phyloP scores from a whole-genome alignment of 1,140 invertebrate species.

The Battus philenor region DNA sequence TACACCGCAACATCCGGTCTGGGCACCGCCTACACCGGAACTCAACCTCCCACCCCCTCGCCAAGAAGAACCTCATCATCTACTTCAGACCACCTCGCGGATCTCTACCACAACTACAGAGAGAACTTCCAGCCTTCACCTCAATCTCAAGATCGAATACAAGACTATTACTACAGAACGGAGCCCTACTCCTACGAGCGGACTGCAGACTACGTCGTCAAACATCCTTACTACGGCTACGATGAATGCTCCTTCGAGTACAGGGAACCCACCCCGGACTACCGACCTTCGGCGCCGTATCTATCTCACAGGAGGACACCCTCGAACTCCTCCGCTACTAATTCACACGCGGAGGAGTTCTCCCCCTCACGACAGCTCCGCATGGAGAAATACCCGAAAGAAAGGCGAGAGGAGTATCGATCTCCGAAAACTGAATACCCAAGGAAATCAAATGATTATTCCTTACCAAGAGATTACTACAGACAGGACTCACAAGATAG shows the following conservation, averaged over 20 bases:
- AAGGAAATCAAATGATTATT: slow-evolving; percentile 66
- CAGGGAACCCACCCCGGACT: slow-evolving; percentile 44
- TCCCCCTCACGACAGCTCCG: slow-evolving; percentile 53
- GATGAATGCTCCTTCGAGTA: slow-evolving; percentile 58
- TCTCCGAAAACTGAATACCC: slow-evolving; percentile 68
- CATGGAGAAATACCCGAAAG: slow-evolving; percentile 42
- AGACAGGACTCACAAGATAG: slow-evolving; percentile 77
- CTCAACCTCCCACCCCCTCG: slow-evolving; percentile 79
- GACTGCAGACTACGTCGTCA: slow-evolving; percentile 57
- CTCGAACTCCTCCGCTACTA: slow-evolving; percentile 51
- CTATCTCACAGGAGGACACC: slow-evolving; percentile 47
- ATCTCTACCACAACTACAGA: slow-evolving; percentile 61
- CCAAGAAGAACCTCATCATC: slow-evolving; percentile 72
- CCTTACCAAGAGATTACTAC: slow-evolving; percentile 59
- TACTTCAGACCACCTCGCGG: slow-evolving; percentile 48
- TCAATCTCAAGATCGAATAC: slow-evolving; percentile 46
- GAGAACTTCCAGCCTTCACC: slow-evolving; percentile 58
- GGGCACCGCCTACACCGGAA: slow-evolving; percentile 69
- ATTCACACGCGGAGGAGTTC: slow-evolving; percentile 53
- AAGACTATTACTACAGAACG: slow-evolving; percentile 79
- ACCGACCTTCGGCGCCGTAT: slow-evolving; percentile 32
- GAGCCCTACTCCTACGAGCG: slow-evolving; percentile 55
- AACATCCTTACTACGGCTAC: slow-evolving; percentile 56
- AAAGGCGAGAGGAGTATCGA: slow-evolving; percentile 51
- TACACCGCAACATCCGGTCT: slow-evolving; percentile 62